Percentiles rank a stretch among this genome's conserved stretches.
phyloP scores from a whole-genome alignment of 2,113 vertebrate genomes.

The Vulpes lagopus region DNA sequence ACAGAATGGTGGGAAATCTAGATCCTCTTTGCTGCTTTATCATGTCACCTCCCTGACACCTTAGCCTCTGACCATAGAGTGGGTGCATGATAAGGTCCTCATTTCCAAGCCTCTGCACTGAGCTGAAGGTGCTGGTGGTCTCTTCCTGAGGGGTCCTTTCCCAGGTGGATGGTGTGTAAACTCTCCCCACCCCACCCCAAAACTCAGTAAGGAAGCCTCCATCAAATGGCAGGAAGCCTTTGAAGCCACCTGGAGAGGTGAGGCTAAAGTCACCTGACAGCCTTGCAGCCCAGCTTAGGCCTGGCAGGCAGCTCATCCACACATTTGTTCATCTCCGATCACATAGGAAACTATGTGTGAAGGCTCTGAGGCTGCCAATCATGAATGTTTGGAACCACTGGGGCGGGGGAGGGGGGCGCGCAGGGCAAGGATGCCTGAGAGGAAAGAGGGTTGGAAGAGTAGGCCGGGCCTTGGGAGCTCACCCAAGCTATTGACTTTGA shows the following conservation, averaged over 20 bases:
- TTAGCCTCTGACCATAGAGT: background rate
- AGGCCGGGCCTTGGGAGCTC: background rate
- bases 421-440: background rate
- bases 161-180: background rate
- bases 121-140: background rate
- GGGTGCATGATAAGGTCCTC: background rate
- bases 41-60: background rate
- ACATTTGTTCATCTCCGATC: background rate
- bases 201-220: background rate
- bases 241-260: background rate
- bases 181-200: background rate
- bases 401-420: too few species aligned
- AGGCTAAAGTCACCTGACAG: background rate
- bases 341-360: background rate
- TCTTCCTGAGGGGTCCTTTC: background rate
- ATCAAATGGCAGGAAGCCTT: background rate
- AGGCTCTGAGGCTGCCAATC: background rate
- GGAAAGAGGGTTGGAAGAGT: background rate
- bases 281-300: background rate
- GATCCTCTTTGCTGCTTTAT: background rate
- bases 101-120: background rate
- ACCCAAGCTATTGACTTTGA: background rate
- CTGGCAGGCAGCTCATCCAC: background rate
- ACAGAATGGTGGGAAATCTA: background rate
- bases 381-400: background rate